phyloP scores from a whole-genome alignment of 2,888 invertebrate genomes.

The Drosophila neoperkinsi region DNA sequence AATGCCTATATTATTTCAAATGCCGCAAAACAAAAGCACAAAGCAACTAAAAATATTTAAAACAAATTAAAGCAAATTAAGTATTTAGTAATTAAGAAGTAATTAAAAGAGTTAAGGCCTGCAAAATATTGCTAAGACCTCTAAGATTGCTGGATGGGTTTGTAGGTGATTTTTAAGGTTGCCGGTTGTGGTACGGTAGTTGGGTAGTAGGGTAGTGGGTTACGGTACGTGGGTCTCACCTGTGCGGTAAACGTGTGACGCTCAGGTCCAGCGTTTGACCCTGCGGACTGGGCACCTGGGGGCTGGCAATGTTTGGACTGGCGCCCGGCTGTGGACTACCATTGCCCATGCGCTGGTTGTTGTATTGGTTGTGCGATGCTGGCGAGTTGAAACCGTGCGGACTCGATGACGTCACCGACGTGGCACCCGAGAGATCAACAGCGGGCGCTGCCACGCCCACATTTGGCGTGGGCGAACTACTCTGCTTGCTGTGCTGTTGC shows the following conservation, averaged over 20 bases:
- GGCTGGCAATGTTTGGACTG: constrained; percentile 94
- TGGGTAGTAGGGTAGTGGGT: too few relatives aligned
- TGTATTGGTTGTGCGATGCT: constrained; percentile 85
- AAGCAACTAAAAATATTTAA: background rate
- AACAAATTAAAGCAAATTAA: background rate
- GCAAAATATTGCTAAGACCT: background rate
- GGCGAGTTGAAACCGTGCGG: constrained; percentile 89
- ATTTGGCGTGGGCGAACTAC: constrained; percentile 88
- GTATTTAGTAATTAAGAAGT: constrained; percentile 10
- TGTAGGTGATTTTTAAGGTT: background rate
- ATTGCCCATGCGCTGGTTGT: constrained; percentile 86
- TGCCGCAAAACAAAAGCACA: background rate
- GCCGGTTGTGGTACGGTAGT: background rate
- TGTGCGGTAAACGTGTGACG: constrained; percentile 94
- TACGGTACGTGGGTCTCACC: constrained; percentile 86
- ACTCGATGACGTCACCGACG: constrained; percentile 92
- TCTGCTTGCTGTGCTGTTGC: constrained; percentile 85
- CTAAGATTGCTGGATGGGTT: background rate
- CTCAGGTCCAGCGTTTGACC: constrained; percentile 96
- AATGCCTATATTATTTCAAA: background rate
- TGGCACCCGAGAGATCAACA: constrained; percentile 93
- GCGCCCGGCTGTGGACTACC: constrained; percentile 93
- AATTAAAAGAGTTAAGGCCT: constrained; percentile 9
- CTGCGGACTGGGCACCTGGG: constrained; percentile 96
- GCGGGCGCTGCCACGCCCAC: constrained; percentile 88